Evolutionary conservation across 2,797 vertebrate genomes (phyloP), one percentile per base, ranked within the genome.

Genomic region (Botia almorhae): DNA sequence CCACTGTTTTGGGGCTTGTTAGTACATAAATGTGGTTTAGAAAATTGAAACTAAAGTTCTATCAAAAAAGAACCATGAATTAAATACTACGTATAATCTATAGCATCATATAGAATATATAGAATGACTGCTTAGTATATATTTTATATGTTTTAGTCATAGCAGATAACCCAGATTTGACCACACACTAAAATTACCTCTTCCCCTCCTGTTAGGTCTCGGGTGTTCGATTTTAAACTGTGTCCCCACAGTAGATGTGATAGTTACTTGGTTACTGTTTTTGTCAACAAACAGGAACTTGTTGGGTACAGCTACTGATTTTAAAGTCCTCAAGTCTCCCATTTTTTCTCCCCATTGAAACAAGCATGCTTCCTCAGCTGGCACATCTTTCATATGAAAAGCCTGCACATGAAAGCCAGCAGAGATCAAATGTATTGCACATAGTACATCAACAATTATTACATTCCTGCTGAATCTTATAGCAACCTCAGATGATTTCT

Each of bases 341-440:
- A 19, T 5, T n/a, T 17, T 0, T 11, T 19, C 11, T 1, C 2
- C 43, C 58, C 23, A 63, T 64, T 50, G 11, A 64, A 74, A 74
- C 12, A 63, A 19, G 23, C 8, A 64, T 0, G 0, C n/a, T 3
- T 36, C 0, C 1, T 64, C 12, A 5, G 14, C 4, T 6, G 1
- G 10, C 6, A 4, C 29, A 4, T 6, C 7, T 29, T 29, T 13
- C 58, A 29, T 6, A 7, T 6, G 16, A 17, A 60, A 60, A 23
- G 26, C 36, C 36, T 39, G 36, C 36, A 7, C 13, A 14, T 26
- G 23, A 26, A 26, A 26, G 6, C 7, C 12, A 14, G 4, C 36
- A 29, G 4, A 60, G 11, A 14, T 60, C 12, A 26, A 13, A 26
- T 26, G 0, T 1, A 60, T 26, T 23, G 56, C 21, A 26, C 16